Conservation (phyloP, 2,797 vertebrate species). For the Phrynocephalus forsythii region DNA sequence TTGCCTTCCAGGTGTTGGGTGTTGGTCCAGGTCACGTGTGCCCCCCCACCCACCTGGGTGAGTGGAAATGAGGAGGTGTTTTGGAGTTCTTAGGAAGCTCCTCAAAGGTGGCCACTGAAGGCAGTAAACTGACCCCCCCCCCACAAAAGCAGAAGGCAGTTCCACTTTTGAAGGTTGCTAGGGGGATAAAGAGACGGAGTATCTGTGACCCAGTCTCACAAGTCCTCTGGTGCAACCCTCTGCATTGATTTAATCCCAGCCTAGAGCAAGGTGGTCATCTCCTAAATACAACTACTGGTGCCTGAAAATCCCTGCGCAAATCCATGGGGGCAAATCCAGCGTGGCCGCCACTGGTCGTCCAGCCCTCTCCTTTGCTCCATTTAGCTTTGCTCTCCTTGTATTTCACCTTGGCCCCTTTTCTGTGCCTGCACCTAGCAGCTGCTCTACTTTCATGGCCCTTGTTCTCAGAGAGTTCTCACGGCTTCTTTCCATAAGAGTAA, state of each 20-base stretch:
- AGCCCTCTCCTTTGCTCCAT: too few species aligned
- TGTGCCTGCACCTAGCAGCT: not conserved
- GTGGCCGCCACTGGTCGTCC: not conserved
- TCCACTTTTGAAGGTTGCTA: not conserved
- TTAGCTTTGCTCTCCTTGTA: not conserved
- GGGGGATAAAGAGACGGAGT: not conserved
- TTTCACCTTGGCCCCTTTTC: not conserved
- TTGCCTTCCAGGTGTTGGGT: too few species aligned
- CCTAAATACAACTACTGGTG: not conserved
- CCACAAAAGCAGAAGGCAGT: too few species aligned
- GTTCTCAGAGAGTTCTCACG: too few species aligned
- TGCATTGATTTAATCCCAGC: too few species aligned
- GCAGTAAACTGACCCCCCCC: fast-evolving
- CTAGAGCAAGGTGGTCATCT: not conserved
- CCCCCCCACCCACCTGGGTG: too few species aligned
- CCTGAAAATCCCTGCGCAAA: not conserved
- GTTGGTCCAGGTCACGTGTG: too few species aligned
- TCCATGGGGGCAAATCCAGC: too few species aligned
- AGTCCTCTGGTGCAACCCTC: not conserved
- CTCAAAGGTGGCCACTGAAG: too few species aligned
- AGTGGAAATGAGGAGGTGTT: not conserved
- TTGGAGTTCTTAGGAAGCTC: too few species aligned
- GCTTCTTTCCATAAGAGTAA: too few species aligned
- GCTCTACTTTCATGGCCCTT: too few species aligned
- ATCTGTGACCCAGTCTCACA: not conserved